Conservation (phyloP, 2,888 invertebrate genomes). For the Crepidodera aurea region DNA sequence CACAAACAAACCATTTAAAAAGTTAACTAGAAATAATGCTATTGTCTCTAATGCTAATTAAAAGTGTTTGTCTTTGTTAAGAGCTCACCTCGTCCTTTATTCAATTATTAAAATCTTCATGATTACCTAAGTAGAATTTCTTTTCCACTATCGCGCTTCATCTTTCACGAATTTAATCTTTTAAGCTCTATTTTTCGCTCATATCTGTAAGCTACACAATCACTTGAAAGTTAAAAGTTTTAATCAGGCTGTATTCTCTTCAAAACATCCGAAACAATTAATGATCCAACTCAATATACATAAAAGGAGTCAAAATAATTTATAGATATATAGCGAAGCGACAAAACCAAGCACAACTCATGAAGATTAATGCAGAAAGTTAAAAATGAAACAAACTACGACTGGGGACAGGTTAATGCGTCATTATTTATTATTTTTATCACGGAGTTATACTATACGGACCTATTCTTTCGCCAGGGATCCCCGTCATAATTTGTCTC, state of each 20-base stretch:
- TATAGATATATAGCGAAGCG: constrained; percentile 39
- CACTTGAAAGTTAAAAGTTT: constrained; percentile 26
- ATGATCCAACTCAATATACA: constrained; percentile 35
- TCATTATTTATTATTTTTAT: constrained; percentile 54
- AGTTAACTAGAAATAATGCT: too few relatives aligned
- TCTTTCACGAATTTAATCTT: too few relatives aligned
- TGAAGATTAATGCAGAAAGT: constrained; percentile 52
- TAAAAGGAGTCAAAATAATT: constrained; percentile 43
- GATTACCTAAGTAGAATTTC: too few relatives aligned
- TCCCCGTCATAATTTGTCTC: constrained; percentile 35
- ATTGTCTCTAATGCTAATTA: too few relatives aligned
- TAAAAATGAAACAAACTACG: constrained; percentile 52
- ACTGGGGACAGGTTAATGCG: constrained; percentile 53
- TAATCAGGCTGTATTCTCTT: constrained; percentile 19
- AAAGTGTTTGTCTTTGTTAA: too few relatives aligned
- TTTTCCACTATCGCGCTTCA: too few relatives aligned
- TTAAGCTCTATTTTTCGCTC: too few relatives aligned
- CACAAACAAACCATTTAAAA: too few relatives aligned
- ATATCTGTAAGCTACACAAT: constrained; percentile 9
- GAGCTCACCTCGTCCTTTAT: too few relatives aligned
- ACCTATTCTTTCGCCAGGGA: constrained; percentile 15
- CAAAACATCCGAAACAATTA: constrained; percentile 31
- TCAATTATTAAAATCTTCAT: too few relatives aligned
- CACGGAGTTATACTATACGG: constrained; percentile 15
- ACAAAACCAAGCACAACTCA: constrained; percentile 42